Conservation (phyloP, 92 coral and sea anemone species). For the Umimayanthus chanpuru region DNA sequence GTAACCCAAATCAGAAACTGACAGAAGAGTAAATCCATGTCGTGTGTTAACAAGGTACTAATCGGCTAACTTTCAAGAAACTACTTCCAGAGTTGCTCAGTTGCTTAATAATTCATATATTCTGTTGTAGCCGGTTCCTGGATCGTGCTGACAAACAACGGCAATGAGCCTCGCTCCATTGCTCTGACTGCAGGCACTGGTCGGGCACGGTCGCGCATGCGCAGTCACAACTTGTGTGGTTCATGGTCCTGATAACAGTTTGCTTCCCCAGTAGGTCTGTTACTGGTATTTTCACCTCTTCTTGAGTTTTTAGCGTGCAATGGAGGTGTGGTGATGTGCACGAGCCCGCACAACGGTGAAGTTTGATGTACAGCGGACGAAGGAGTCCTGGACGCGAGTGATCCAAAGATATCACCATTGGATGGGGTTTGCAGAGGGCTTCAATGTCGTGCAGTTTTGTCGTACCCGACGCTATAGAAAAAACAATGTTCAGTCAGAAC, state of each 20-base stretch:
- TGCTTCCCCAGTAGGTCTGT: neutral
- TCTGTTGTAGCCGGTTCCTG: too few relatives aligned
- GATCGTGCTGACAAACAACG: neutral
- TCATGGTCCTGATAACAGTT: neutral
- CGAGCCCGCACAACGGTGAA: constrained; percentile 38
- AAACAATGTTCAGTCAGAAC: neutral
- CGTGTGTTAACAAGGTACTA: too few relatives aligned
- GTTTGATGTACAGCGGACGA: constrained; percentile 8
- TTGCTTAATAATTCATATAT: too few relatives aligned
- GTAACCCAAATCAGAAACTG: too few relatives aligned
- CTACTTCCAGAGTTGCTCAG: too few relatives aligned
- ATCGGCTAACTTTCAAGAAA: too few relatives aligned
- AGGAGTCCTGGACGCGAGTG: neutral
- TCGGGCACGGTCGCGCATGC: neutral
- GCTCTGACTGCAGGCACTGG: neutral
- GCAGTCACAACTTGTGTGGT: constrained; percentile 32
- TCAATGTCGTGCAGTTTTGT: constrained; percentile 10
- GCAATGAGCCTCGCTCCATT: constrained; percentile 20
- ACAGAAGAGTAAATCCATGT: too few relatives aligned
- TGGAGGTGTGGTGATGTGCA: neutral
- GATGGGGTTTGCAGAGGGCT: constrained; percentile 24
- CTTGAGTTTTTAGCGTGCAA: constrained; percentile 2
- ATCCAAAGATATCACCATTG: neutral
- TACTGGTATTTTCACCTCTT: neutral
- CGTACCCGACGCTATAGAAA: neutral